Conservation (phyloP, 2,888 invertebrate genomes). For the Coelinius sp. region DNA sequence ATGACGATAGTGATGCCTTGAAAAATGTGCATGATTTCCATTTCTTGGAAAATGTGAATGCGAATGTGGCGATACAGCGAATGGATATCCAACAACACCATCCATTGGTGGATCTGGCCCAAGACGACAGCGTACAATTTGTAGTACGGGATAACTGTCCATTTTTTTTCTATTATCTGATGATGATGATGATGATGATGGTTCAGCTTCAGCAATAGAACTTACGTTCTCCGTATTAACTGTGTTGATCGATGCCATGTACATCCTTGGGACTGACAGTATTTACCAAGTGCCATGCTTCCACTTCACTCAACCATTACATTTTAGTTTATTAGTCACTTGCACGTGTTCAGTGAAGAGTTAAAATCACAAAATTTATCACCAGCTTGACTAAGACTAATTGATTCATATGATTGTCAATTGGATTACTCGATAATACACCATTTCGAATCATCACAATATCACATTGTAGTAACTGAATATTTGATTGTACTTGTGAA, state of each 20-base stretch:
- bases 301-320: constrained; percentile 6
- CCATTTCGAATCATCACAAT: background rate
- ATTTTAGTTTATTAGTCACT: background rate
- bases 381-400: background rate
- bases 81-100: constrained; percentile 60
- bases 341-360: constrained; percentile 17
- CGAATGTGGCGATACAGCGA: constrained; percentile 61
- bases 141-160: constrained; percentile 68
- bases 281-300: constrained; percentile 27
- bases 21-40: constrained; percentile 62
- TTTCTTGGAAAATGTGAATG: constrained; percentile 65
- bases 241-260: constrained; percentile 17
- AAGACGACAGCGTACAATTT: constrained; percentile 67
- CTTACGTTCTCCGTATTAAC: constrained; percentile 27
- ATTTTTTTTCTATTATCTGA: constrained; percentile 48
- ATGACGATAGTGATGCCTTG: constrained; percentile 64
- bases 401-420: background rate
- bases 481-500: background rate
- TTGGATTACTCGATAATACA: background rate
- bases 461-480: background rate
- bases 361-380: background rate
- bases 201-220: constrained; percentile 1
- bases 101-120: constrained; percentile 63
- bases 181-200: constrained; percentile 14
- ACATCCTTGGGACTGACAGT: constrained; percentile 24